Evolutionary conservation across 2,888 invertebrate species (phyloP).

Genomic region (Tipula helvola): DNA sequence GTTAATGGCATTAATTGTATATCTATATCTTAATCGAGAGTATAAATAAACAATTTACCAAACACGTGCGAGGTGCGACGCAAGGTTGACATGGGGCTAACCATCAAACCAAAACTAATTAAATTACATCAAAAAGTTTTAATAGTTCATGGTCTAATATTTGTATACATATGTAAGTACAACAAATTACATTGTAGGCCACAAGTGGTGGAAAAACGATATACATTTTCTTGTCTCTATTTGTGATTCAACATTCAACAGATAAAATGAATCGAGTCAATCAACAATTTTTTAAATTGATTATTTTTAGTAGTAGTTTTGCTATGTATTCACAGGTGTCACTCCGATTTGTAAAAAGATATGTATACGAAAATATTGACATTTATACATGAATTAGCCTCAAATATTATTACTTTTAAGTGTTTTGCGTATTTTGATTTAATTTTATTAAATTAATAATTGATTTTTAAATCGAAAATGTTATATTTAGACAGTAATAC

Average conservation of each 20-base stretch:
- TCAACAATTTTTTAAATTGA: neutral
- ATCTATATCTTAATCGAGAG: neutral
- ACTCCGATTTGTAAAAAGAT: neutral
- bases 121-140: neutral
- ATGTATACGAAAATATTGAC: neutral
- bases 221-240: neutral
- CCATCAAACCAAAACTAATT: too few species aligned
- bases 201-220: neutral
- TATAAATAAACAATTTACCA: neutral
- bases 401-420: neutral
- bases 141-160: neutral
- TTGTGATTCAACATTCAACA: neutral
- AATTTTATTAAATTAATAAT: too few species aligned
- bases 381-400: neutral
- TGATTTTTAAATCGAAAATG: too few species aligned
- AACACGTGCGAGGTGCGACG: too few species aligned
- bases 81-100: too few species aligned
- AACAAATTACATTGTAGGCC: neutral
- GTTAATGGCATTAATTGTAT: neutral
- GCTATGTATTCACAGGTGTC: neutral
- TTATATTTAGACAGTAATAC: too few species aligned
- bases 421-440: too few species aligned
- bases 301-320: neutral
- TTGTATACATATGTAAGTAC: neutral
- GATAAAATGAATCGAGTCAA: neutral